These are phyloP conservation scores for Phaethornis superciliosus DNA, from an alignment of 2,113 vertebrate genomes.

Conservation along the genomic window DNA sequence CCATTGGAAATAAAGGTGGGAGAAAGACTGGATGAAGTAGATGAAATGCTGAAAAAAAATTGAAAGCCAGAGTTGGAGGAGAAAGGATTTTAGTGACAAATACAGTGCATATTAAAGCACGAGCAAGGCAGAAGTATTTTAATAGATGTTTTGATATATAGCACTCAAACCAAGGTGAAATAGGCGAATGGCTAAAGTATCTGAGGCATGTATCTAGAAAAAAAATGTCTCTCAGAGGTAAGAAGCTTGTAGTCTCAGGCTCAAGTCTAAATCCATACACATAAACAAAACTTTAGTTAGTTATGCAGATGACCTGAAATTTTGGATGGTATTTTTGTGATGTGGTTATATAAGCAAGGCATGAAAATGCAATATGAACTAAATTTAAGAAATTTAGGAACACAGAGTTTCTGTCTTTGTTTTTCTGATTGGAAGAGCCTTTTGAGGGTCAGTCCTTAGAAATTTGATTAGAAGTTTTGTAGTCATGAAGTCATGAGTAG, in stretches of 20 bases:
- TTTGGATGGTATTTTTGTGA: neutral
- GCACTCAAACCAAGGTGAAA: neutral
- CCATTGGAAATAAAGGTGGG: neutral
- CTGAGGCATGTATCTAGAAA: neutral
- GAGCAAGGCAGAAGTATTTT: neutral
- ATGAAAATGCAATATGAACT: neutral
- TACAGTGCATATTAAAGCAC: neutral
- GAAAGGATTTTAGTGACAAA: neutral
- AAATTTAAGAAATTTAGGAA: neutral
- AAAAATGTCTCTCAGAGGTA: neutral
- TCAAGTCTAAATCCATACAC: neutral
- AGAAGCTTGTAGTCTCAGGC: neutral
- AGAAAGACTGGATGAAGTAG: neutral
- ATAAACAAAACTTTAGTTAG: neutral
- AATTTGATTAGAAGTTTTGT: neutral
- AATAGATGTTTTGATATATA: neutral
- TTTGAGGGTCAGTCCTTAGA: neutral
- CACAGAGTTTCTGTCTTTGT: neutral
- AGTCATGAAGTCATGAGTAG: neutral
- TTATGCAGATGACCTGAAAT: neutral
- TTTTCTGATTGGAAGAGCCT: neutral
- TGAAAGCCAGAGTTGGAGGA: neutral
- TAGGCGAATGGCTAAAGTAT: fast-evolving
- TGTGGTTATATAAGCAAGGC: neutral
- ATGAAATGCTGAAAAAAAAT: neutral